Conservation (phyloP, 2,113 vertebrate genomes). For the Spheniscus mendiculus region DNA sequence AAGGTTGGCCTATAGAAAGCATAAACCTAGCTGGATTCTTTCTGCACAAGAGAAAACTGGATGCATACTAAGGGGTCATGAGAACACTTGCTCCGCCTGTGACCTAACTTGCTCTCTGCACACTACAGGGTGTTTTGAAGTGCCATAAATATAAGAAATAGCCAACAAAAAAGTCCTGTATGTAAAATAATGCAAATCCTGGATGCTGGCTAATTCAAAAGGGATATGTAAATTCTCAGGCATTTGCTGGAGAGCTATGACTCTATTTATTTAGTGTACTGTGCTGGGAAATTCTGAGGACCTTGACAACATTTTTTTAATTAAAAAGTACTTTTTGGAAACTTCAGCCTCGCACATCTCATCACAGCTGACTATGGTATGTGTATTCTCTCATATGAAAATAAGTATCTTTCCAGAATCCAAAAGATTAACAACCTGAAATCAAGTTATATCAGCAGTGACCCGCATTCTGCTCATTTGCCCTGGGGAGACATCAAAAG, state of each 20-base stretch:
- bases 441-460: neutral
- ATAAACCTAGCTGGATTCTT: neutral
- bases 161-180: neutral
- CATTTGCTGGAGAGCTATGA: neutral
- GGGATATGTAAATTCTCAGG: neutral
- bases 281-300: neutral
- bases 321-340: neutral
- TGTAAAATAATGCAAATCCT: neutral
- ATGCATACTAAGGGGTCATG: neutral
- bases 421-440: neutral
- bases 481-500: neutral
- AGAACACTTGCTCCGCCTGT: neutral
- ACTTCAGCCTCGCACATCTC: neutral
- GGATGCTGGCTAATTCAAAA: neutral
- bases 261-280: neutral
- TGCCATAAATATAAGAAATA: neutral
- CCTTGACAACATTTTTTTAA: neutral
- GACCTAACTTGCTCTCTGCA: neutral
- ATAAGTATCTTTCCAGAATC: neutral
- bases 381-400: neutral
- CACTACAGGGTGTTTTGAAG: neutral
- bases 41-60: neutral
- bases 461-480: neutral
- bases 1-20: neutral
- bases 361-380: neutral